Conservation (phyloP, 2,113 vertebrate species). For the Istiophorus platypterus region DNA sequence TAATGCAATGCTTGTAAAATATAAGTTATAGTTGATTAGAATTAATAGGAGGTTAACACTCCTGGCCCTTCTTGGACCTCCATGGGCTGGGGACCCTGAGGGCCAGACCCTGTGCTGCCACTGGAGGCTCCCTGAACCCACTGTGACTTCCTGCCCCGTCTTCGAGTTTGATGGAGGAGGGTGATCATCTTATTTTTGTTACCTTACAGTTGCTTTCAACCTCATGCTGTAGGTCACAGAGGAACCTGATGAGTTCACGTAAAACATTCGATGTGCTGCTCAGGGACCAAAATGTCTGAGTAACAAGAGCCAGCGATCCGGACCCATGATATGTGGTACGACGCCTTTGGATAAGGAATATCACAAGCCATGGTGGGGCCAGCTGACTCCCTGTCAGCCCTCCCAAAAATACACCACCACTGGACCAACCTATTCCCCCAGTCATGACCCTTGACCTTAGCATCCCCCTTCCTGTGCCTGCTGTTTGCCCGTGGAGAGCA, state of each 20-base stretch:
- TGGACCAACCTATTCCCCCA: slow-evolving; percentile 29
- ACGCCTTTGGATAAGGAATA: not conserved
- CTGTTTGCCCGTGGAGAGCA: slow-evolving; percentile 48
- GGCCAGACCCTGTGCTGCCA: no score
- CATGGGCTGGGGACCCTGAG: no score
- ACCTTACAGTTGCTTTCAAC: not conserved
- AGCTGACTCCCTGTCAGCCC: not conserved
- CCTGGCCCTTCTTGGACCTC: no score
- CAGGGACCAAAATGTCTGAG: not conserved
- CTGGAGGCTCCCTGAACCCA: no score
- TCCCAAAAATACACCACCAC: slow-evolving; percentile 16
- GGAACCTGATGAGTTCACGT: not conserved
- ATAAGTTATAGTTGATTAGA: no score
- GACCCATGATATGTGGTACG: not conserved
- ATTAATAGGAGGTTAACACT: no score
- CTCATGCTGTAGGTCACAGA: no score
- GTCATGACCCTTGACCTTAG: slow-evolving; percentile 39
- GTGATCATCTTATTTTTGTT: not conserved
- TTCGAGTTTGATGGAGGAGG: no score
- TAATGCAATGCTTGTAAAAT: no score
- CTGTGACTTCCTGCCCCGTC: no score
- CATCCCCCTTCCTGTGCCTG: slow-evolving; percentile 13
- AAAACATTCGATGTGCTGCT: not conserved
- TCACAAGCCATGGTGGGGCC: not conserved
- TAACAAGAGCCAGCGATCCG: not conserved